phyloP scores from a whole-genome alignment of 2,888 invertebrate genomes.

The Ophion ventricosus region DNA sequence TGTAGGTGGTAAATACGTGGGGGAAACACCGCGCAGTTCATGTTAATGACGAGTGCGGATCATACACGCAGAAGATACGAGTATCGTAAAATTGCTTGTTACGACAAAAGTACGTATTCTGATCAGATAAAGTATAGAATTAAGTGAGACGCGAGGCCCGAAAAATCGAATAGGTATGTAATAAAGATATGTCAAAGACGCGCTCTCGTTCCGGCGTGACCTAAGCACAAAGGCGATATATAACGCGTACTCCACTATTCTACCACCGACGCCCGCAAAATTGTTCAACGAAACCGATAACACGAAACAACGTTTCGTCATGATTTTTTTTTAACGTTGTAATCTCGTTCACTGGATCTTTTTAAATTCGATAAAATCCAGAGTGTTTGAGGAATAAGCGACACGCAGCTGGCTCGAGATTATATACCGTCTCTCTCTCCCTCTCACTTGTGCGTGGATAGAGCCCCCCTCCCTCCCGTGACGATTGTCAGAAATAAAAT shows the following conservation, averaged over 20 bases:
- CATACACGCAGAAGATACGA: slow-evolving; percentile 19
- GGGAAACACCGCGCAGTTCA: slow-evolving; percentile 50
- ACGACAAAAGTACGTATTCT: neutral
- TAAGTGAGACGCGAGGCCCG: neutral
- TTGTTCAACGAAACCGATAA: slow-evolving; percentile 31
- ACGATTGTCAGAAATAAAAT: slow-evolving; percentile 43
- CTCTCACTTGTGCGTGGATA: slow-evolving; percentile 18
- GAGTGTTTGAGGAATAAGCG: neutral
- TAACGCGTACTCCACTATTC: slow-evolving; percentile 43
- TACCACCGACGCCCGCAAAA: slow-evolving; percentile 58
- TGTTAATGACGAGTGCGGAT: slow-evolving; percentile 31
- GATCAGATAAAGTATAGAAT: neutral
- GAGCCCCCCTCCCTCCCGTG: slow-evolving; percentile 2
- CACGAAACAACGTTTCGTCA: slow-evolving; percentile 14
- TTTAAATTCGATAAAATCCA: neutral
- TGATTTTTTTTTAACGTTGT: slow-evolving; percentile 1
- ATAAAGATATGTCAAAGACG: slow-evolving; percentile 48
- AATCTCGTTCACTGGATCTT: slow-evolving; percentile 1
- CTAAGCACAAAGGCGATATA: slow-evolving; percentile 34
- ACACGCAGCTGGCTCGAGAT: slow-evolving; percentile 41
- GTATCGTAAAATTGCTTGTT: neutral
- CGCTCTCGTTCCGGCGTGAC: slow-evolving; percentile 54
- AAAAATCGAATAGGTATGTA: slow-evolving; percentile 42
- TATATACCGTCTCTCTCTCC: slow-evolving; percentile 16
- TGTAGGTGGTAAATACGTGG: slow-evolving; percentile 59